A percentile compares a stretch with the other conserved stretches of the same genome.
These are phyloP conservation scores for Syndactyla subalaris DNA, from an alignment of 2,797 vertebrate species.

Conservation along the genomic window DNA sequence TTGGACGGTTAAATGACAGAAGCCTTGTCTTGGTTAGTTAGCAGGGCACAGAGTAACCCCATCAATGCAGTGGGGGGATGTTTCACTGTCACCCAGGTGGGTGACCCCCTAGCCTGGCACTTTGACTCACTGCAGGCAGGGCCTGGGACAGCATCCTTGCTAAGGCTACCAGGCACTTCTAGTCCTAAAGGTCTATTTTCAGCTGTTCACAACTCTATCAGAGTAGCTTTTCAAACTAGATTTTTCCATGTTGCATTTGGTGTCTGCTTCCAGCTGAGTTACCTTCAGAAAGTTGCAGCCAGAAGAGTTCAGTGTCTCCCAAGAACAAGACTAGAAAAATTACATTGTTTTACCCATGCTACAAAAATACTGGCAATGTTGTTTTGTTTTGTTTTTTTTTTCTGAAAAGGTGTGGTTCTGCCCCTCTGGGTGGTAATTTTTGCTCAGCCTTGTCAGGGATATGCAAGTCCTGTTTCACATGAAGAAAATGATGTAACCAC, in stretches of 20 bases:
- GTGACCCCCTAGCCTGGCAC: not conserved
- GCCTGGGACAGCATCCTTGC: not conserved
- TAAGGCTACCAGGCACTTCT: not conserved
- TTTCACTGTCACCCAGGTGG: not conserved
- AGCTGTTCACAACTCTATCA: not conserved
- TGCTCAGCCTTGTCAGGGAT: not conserved
- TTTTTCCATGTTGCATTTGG: slow-evolving; percentile 20
- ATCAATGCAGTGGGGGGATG: not conserved
- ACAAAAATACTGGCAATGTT: not conserved
- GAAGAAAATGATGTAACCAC: not conserved
- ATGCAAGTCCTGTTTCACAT: not conserved
- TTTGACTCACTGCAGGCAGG: not conserved
- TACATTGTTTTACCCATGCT: not conserved
- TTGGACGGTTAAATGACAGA: not conserved
- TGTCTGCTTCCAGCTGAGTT: slow-evolving; percentile 12
- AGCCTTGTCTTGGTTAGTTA: not conserved
- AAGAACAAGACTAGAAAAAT: slow-evolving; percentile 8
- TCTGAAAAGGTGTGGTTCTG: not conserved
- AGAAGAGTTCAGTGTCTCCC: not conserved
- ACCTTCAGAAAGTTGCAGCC: slow-evolving; percentile 1
- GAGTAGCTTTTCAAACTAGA: not conserved
- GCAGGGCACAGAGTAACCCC: not conserved
- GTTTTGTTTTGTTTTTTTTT: not conserved
- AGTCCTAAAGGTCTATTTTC: not conserved
- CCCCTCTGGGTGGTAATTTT: not conserved